A percentile compares a stretch with the other conserved stretches of the same genome.
phyloP scores from a whole-genome alignment of 2,797 vertebrate species.

The Acanthurus leucopareius region DNA sequence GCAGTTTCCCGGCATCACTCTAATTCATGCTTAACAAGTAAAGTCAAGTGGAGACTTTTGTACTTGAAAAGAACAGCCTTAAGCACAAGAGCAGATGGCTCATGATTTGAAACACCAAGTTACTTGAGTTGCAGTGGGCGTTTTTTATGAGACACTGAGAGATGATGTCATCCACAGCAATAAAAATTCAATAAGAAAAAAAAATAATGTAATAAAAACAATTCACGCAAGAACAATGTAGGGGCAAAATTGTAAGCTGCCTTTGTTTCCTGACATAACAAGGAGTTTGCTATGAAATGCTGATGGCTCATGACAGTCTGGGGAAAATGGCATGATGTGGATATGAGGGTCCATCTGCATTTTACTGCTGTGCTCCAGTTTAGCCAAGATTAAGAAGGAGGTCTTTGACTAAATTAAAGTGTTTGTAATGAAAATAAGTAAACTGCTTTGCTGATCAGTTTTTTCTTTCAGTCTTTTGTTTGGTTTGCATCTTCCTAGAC shows the following conservation, averaged over 20 bases:
- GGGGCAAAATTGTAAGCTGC: not conserved
- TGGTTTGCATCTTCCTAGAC: not conserved
- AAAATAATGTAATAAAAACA: not conserved
- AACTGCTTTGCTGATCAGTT: not conserved
- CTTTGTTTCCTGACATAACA: not conserved
- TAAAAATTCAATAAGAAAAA: not conserved
- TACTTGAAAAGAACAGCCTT: not conserved
- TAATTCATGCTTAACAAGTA: slow-evolving; percentile 1
- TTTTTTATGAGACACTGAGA: not conserved
- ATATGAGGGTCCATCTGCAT: not conserved
- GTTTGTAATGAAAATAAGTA: not conserved
- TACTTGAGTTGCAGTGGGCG: not conserved
- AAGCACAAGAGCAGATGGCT: not conserved
- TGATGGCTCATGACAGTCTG: not conserved
- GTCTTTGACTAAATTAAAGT: not conserved
- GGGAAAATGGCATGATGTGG: not conserved
- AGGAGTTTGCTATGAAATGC: not conserved
- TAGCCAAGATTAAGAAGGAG: not conserved
- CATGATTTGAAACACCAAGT: not conserved
- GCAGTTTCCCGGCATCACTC: not conserved
- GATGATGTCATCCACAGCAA: slow-evolving; percentile 13
- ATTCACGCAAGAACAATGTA: not conserved
- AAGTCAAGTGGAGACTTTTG: not conserved
- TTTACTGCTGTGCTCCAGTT: not conserved
- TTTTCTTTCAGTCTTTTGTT: not conserved